Percentiles rank a stretch among this genome's conserved stretches.
Evolutionary conservation across 2,888 invertebrate species (phyloP).

Genomic region (Ectemnius lituratus): DNA sequence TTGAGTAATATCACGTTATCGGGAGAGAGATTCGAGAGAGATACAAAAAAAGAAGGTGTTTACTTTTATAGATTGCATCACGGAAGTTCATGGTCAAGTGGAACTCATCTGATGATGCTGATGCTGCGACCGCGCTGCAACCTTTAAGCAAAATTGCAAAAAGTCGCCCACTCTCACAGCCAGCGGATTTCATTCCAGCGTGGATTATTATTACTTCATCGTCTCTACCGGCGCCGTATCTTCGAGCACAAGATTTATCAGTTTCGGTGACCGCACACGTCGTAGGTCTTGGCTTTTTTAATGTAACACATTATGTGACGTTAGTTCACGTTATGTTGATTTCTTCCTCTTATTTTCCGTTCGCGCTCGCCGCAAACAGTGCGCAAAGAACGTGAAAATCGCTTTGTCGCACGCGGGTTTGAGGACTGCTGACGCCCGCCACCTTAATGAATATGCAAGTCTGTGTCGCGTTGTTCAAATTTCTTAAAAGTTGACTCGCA

Average conservation of each 20-base stretch:
- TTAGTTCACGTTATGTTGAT: background rate
- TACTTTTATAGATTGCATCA: slow-evolving; percentile 6
- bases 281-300: too few relatives aligned
- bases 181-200: too few relatives aligned
- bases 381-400: background rate
- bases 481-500: background rate
- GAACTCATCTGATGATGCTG: slow-evolving; percentile 14
- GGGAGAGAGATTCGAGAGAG: too few relatives aligned
- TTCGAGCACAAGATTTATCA: too few relatives aligned
- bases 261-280: too few relatives aligned
- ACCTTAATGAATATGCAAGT: slow-evolving; percentile 10
- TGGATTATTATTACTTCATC: too few relatives aligned
- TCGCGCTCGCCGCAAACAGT: background rate
- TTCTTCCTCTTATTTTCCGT: background rate
- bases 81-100: slow-evolving; percentile 28
- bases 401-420: background rate
- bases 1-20: too few relatives aligned
- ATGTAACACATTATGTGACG: too few relatives aligned
- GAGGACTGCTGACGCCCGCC: slow-evolving; percentile 11
- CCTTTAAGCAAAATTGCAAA: too few relatives aligned
- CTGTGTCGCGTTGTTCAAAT: slow-evolving; percentile 3
- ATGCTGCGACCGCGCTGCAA: background rate
- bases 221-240: too few relatives aligned
- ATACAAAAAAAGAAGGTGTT: background rate
- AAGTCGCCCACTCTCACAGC: too few relatives aligned